phyloP scores from a whole-genome alignment of 2,113 vertebrate genomes.

The Gobio gobio region DNA sequence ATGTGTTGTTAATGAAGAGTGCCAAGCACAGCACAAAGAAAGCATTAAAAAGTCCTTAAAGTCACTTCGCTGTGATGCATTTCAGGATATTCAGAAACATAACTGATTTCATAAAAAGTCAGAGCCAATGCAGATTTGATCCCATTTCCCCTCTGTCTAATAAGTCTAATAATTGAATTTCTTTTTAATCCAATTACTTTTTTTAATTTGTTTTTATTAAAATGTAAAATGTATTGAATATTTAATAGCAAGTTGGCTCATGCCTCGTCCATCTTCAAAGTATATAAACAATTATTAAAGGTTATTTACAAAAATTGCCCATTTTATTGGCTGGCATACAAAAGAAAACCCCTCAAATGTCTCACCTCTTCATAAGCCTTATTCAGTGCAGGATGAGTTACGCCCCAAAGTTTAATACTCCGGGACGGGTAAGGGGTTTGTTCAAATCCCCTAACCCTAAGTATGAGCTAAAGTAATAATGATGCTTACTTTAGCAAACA shows the following conservation, averaged over 20 bases:
- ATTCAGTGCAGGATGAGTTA: not conserved
- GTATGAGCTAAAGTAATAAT: constrained; percentile 7
- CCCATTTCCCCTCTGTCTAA: not conserved
- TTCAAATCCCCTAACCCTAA: not conserved
- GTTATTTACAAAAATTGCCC: not conserved
- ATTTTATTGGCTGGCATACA: not conserved
- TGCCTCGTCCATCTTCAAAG: too few relatives aligned
- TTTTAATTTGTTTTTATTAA: too few relatives aligned
- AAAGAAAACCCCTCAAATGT: not conserved
- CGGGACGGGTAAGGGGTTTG: not conserved
- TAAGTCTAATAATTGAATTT: not conserved
- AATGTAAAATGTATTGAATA: not conserved
- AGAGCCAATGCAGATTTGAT: not conserved
- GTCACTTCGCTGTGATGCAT: not conserved
- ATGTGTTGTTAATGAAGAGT: not conserved
- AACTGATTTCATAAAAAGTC: not conserved
- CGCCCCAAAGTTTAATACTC: not conserved
- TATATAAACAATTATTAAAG: not conserved
- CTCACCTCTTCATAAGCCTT: not conserved
- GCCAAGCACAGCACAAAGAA: not conserved
- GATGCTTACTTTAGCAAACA: constrained; percentile 14
- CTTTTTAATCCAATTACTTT: too few relatives aligned
- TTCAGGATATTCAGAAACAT: not conserved
- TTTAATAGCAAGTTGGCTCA: not conserved
- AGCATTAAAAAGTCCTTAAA: not conserved